Evolutionary conservation across 2,113 vertebrate genomes (phyloP).

Genomic region (Turdus rufiventris): DNA sequence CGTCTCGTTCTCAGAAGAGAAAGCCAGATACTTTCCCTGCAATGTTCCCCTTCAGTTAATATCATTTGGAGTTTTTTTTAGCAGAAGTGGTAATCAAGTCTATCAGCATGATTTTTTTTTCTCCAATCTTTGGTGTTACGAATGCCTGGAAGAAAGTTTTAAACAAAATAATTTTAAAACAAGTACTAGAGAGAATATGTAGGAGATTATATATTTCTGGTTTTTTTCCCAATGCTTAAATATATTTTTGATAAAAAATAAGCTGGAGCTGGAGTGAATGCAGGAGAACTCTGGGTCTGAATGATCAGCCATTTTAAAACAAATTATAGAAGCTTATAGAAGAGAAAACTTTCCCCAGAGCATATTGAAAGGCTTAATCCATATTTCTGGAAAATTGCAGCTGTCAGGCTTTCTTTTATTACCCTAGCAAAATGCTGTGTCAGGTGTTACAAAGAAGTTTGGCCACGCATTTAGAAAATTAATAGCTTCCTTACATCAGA

Average conservation of each 20-base stretch:
- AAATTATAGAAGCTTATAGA: slow-evolving; percentile 3
- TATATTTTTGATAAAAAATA: neutral
- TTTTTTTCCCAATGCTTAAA: neutral
- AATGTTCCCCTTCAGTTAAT: slow-evolving; percentile 78
- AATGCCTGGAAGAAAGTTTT: neutral
- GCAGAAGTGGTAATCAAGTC: neutral
- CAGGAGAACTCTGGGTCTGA: neutral
- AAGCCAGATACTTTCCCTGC: slow-evolving; percentile 80
- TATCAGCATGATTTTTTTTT: neutral
- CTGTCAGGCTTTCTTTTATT: slow-evolving; percentile 72
- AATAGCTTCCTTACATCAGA: slow-evolving; percentile 52
- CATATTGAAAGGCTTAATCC: slow-evolving; percentile 27
- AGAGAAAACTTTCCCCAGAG: slow-evolving; percentile 50
- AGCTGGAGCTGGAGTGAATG: neutral
- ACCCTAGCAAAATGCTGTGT: slow-evolving; percentile 71
- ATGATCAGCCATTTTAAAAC: slow-evolving; percentile 24
- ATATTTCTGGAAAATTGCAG: slow-evolving; percentile 77
- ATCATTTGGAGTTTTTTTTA: slow-evolving; percentile 51
- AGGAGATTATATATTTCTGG: neutral
- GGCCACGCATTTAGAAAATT: slow-evolving; percentile 36
- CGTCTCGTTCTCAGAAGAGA: slow-evolving; percentile 80
- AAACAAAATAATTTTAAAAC: neutral
- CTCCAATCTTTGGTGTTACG: neutral
- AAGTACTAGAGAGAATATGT: neutral
- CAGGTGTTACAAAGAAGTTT: slow-evolving; percentile 68